Conservation (phyloP, 2,888 invertebrate genomes). For the Ormyrus labotus region DNA sequence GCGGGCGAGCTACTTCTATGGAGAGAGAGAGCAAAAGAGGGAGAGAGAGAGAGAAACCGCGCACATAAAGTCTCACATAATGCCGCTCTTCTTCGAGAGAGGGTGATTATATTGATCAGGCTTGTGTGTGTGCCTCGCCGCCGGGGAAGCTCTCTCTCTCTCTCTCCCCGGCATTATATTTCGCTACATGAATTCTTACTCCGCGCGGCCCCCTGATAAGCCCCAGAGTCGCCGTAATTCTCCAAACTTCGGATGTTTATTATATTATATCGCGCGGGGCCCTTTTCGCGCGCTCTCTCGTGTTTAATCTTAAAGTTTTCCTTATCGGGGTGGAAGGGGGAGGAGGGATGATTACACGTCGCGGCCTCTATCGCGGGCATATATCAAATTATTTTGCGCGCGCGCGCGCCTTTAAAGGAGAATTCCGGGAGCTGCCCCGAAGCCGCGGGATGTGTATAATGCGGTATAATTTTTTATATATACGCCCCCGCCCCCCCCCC, state of each 20-base stretch:
- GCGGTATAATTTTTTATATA: too few species aligned
- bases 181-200: conserved; percentile 48
- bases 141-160: not conserved
- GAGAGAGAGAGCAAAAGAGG: too few species aligned
- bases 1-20: too few species aligned
- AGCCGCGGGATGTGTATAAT: not conserved
- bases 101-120: conserved; percentile 42
- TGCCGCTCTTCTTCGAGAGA: conserved; percentile 16
- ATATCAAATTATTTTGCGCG: conserved; percentile 23
- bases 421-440: not conserved
- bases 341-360: conserved; percentile 2
- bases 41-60: conserved; percentile 3
- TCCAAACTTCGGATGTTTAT: conserved; percentile 42
- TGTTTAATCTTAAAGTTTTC: too few species aligned
- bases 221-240: conserved; percentile 28
- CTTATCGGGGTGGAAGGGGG: too few species aligned
- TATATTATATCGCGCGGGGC: not conserved
- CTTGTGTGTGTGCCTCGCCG: not conserved
- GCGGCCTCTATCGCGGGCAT: conserved; percentile 40
- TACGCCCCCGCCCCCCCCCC: too few species aligned
- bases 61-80: conserved; percentile 14
- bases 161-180: conserved; percentile 15
- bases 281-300: conserved; percentile 46
- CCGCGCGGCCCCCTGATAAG: conserved; percentile 7
- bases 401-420: not conserved